phyloP scores from a whole-genome alignment of 1,140 invertebrate species.

The Heliconius hewitsoni region DNA sequence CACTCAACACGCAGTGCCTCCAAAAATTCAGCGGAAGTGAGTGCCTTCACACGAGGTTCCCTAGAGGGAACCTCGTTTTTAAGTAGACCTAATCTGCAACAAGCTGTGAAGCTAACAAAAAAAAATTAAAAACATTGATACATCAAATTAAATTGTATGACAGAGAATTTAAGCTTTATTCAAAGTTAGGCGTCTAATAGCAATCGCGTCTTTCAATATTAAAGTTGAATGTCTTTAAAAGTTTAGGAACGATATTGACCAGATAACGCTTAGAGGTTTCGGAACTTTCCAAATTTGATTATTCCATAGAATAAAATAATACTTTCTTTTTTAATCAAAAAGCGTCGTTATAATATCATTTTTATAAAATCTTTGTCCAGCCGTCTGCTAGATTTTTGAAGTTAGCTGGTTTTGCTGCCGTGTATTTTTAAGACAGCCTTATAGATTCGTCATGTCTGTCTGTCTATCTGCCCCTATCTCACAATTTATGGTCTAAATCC shows the following conservation, averaged over 20 bases:
- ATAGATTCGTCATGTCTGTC: too few species aligned
- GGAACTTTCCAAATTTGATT: background rate
- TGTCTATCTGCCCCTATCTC: too few species aligned
- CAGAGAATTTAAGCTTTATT: background rate
- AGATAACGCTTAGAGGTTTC: conserved; percentile 2
- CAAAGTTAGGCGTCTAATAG: background rate
- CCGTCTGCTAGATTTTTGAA: background rate
- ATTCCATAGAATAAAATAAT: background rate
- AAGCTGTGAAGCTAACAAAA: too few species aligned
- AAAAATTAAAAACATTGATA: too few species aligned
- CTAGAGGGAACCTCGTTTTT: too few species aligned
- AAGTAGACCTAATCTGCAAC: too few species aligned
- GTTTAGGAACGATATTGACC: conserved; percentile 2
- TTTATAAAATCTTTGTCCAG: background rate
- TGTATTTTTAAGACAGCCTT: background rate
- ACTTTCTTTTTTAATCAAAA: conserved; percentile 4
- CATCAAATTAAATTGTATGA: too few species aligned
- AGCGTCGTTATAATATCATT: background rate
- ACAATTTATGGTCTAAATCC: too few species aligned
- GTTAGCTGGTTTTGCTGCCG: background rate
- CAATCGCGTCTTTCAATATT: background rate
- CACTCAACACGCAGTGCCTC: too few species aligned
- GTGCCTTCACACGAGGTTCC: too few species aligned
- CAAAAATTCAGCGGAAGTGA: too few species aligned
- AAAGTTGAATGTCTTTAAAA: background rate